Conservation (phyloP, 2,113 vertebrate genomes). For the Cynoglossus semilaevis region DNA sequence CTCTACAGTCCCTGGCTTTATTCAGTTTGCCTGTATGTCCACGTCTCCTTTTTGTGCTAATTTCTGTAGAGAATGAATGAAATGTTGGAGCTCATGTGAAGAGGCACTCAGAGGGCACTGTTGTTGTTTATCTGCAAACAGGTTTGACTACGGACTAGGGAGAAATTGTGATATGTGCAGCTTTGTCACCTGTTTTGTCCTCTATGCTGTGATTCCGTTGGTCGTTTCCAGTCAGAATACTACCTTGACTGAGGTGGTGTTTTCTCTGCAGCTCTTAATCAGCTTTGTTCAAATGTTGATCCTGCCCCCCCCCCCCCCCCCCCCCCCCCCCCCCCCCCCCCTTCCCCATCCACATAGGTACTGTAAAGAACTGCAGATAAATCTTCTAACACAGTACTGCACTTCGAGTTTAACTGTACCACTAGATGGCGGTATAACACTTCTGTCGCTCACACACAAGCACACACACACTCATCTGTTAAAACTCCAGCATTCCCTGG, state of each 20-base stretch:
- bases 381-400: neutral
- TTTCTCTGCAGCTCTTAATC: too few species aligned
- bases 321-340: too few species aligned
- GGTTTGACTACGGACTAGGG: neutral
- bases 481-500: constrained; percentile 4
- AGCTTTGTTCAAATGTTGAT: too few species aligned
- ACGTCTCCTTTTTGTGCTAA: constrained; percentile 10
- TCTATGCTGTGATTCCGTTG: constrained; percentile 12
- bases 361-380: constrained; percentile 37
- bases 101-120: constrained; percentile 20
- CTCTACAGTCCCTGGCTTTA: constrained; percentile 28
- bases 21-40: constrained; percentile 38
- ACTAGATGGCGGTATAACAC: constrained; percentile 71
- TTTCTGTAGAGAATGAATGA: neutral
- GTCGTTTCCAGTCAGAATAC: too few species aligned
- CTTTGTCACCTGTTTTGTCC: constrained; percentile 2
- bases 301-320: too few species aligned
- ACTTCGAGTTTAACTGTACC: constrained; percentile 31
- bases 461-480: neutral
- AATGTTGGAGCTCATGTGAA: constrained; percentile 7
- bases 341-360: constrained; percentile 4
- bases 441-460: constrained; percentile 14
- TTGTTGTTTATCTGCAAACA: constrained; percentile 4
- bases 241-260: too few species aligned
- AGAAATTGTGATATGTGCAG: constrained; percentile 20